Conservation (phyloP, 2,797 vertebrate genomes). For the Myiotriccus ornatus region DNA sequence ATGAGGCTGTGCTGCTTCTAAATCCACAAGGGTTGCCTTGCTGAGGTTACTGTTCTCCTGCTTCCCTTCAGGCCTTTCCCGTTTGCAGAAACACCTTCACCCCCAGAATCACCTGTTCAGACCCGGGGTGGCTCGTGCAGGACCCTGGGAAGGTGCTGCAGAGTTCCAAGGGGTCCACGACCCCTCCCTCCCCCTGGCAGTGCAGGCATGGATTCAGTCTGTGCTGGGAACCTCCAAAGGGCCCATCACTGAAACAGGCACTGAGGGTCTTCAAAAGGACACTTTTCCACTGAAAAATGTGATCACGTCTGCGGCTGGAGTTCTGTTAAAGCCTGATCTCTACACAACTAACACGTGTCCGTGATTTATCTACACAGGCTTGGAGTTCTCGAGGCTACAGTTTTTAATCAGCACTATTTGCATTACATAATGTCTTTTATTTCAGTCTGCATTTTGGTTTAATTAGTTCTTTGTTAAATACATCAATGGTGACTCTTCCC, state of each 20-base stretch:
- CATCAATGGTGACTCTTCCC: not conserved
- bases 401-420: conserved; percentile 15
- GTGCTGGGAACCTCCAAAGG: not conserved
- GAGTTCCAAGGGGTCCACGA: accelerated
- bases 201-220: not conserved
- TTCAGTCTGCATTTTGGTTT: conserved; percentile 24
- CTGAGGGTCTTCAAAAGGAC: not conserved
- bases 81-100: not conserved
- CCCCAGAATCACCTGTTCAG: accelerated
- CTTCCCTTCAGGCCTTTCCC: not conserved
- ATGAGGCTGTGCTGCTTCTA: accelerated
- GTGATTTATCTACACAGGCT: not conserved
- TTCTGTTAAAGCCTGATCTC: not conserved
- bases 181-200: accelerated
- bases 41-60: not conserved
- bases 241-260: accelerated
- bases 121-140: accelerated
- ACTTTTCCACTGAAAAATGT: not conserved
- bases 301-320: accelerated
- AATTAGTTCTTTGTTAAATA: conserved; percentile 49
- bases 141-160: accelerated
- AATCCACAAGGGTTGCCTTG: not conserved
- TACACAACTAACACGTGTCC: not conserved
- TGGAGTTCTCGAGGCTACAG: not conserved
- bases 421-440: conserved; percentile 4